Evolutionary conservation across 2,113 vertebrate species (phyloP).

Genomic region (Zosterops pallidus): DNA sequence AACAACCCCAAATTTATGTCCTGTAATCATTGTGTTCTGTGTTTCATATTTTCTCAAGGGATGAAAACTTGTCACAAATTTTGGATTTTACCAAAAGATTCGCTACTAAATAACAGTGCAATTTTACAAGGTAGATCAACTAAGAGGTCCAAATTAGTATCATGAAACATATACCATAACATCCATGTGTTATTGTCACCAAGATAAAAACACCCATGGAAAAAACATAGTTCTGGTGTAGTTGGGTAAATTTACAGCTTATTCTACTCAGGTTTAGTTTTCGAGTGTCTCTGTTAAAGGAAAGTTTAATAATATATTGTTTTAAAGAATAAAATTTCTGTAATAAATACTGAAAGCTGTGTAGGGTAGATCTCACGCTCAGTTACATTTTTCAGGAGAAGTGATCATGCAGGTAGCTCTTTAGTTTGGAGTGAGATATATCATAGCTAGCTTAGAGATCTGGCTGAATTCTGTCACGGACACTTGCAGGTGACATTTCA

Average conservation of each 20-base stretch:
- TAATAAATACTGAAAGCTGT: neutral
- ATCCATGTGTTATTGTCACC: neutral
- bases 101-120: neutral
- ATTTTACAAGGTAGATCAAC: neutral
- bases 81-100: neutral
- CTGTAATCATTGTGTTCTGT: neutral
- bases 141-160: neutral
- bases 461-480: neutral
- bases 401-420: neutral
- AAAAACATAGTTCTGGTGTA: neutral
- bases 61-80: slow-evolving; percentile 26
- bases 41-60: slow-evolving; percentile 6
- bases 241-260: neutral
- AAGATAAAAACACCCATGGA: neutral
- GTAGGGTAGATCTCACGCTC: neutral
- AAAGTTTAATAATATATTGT: neutral
- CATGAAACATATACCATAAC: neutral
- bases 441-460: neutral
- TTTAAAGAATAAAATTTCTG: neutral
- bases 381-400: neutral
- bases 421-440: neutral
- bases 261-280: neutral
- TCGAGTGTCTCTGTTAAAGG: neutral
- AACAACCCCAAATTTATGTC: neutral
- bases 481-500: neutral